phyloP scores from a whole-genome alignment of 2,113 vertebrate species.

The Saccopteryx bilineata region DNA sequence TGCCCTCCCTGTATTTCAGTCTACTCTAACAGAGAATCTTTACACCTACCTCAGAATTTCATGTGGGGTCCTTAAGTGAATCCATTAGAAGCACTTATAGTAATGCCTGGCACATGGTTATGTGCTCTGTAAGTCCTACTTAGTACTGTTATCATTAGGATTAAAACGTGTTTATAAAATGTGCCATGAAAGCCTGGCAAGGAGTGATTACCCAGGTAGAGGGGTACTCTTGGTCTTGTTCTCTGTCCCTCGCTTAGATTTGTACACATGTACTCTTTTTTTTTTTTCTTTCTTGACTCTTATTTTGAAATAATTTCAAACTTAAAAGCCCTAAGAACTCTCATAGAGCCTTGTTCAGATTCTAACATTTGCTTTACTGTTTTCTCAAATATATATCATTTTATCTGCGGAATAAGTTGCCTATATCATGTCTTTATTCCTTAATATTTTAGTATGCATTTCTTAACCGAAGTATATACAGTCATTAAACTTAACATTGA shows the following conservation, averaged over 20 bases:
- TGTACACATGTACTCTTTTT: neutral
- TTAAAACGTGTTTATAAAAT: neutral
- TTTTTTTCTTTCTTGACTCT: neutral
- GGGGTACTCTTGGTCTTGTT: neutral
- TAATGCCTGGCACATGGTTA: neutral
- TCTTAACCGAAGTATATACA: neutral
- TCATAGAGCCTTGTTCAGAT: neutral
- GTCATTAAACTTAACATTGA: neutral
- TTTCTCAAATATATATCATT: neutral
- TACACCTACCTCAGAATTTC: neutral
- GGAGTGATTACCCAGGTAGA: neutral
- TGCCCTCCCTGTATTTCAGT: neutral
- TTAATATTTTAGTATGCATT: neutral
- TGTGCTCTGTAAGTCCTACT: neutral
- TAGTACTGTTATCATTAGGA: neutral
- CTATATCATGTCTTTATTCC: neutral
- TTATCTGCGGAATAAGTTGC: neutral
- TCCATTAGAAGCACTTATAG: neutral
- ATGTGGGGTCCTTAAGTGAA: neutral
- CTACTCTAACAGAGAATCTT: neutral
- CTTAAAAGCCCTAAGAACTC: neutral
- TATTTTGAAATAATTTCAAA: conserved; percentile 43
- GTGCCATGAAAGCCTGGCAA: neutral
- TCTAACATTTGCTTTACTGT: neutral
- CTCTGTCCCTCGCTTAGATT: neutral